Evolutionary conservation across 1,140 invertebrate genomes (phyloP), one percentile per base, ranked within the genome.

Genomic region (Calosoma granatense): DNA sequence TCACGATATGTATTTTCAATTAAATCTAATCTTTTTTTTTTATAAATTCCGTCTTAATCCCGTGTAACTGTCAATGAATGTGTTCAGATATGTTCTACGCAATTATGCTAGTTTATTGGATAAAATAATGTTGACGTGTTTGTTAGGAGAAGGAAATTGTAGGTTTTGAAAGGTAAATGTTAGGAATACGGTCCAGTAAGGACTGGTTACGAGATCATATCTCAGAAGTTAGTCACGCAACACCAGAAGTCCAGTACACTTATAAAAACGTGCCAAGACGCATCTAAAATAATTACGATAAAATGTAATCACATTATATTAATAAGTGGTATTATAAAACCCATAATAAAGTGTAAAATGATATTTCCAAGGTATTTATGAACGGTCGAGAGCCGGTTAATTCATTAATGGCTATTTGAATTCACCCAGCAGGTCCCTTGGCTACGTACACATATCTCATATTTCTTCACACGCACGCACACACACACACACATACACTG

Each of bases 291-390:
- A 12, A 47, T 47, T 47, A 47, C 17, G 15, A 47, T 47, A 47
- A 47, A 12, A 11, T 47, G 41, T 26, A 55, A 36, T 56, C 36
- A 41, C 55, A 43, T 20, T 56, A 56, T 41, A 56, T 56, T 43
- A 56, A 3, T 20, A 43, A 19, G 20, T 20, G 51, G 21, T 17
- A 51, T 22, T 41, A 12, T 47, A 47, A 47, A 47, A 47, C 6
- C 17, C 15, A 47, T 47, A 58, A 58, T 58, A 58, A 58, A 58
- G 56, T 58, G 56, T 58, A 58, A 58, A 58, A 36, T 54, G 56
- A 58, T 58, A 53, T 58, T 58, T 58, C 15, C 52, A 19, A 20
- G 20, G 36, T 54, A 36, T 58, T 58, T 58, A 58, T 54, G 56
- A 39, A 54, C 51, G 53, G 17, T 20, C 11, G 12, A 47, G 26